Conservation (phyloP, 2,888 invertebrate species). For the Cephonodes hylas region DNA sequence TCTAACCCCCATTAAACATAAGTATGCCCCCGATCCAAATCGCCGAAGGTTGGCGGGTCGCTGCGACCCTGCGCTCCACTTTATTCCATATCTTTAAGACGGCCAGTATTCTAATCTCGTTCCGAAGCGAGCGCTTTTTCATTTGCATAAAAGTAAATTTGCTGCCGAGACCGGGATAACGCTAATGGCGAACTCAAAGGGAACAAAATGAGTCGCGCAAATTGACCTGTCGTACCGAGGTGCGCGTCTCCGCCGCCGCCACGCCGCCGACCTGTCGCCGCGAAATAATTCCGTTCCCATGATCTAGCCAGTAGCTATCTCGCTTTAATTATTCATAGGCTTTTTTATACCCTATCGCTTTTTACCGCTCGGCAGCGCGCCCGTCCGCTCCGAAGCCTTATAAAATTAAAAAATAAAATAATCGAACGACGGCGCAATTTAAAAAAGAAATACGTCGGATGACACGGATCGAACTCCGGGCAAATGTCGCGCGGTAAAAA, state of each 20-base stretch:
- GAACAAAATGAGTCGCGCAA: slow-evolving; percentile 68
- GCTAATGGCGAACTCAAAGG: slow-evolving; percentile 53
- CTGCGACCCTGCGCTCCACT: slow-evolving; percentile 51
- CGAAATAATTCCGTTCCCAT: slow-evolving; percentile 78
- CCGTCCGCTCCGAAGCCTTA: slow-evolving; percentile 63
- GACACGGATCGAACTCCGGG: slow-evolving; percentile 82
- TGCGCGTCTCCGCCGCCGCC: slow-evolving; percentile 35
- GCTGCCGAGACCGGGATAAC: slow-evolving; percentile 40
- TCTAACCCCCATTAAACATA: slow-evolving; percentile 76
- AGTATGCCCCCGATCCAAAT: slow-evolving; percentile 74
- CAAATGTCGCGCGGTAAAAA: slow-evolving; percentile 81
- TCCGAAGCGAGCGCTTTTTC: slow-evolving; percentile 35
- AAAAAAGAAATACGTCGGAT: slow-evolving; percentile 81
- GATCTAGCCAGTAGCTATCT: slow-evolving; percentile 79
- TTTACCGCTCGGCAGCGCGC: slow-evolving; percentile 67
- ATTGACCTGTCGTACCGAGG: slow-evolving; percentile 75
- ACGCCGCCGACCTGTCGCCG: slow-evolving; percentile 72
- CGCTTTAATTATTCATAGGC: slow-evolving; percentile 81
- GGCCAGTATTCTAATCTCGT: slow-evolving; percentile 45
- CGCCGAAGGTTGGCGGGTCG: slow-evolving; percentile 58
- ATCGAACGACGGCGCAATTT: slow-evolving; percentile 75
- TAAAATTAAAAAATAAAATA: slow-evolving; percentile 78
- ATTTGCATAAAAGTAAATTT: slow-evolving; percentile 61
- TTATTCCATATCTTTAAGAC: slow-evolving; percentile 47
- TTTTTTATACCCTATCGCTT: slow-evolving; percentile 76